Evolutionary conservation across 1,140 invertebrate genomes (phyloP), one percentile per base, ranked within the genome.

Genomic region (Pteromalus puparum): DNA sequence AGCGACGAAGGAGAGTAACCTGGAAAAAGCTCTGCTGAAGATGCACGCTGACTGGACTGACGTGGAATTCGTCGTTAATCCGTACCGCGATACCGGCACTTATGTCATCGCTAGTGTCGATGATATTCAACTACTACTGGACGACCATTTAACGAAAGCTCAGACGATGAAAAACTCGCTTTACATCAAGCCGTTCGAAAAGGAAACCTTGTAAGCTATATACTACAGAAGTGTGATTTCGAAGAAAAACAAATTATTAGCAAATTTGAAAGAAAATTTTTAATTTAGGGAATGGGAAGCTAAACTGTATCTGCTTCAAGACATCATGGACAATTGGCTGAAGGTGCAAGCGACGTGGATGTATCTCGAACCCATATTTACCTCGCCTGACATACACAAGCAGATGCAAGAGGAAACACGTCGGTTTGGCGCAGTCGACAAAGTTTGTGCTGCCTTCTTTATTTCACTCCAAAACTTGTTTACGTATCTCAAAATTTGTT

Each of bases 161-260:
- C 98, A 99, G 92, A 99, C 98, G 1, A 99, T 99, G 98, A 97
- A 98, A 92, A 98, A 98, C 89, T 99, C 98, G 15, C 97, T 98
- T 1, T 99, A 98, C 89, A 99, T 99, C 83, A 99, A 98, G 90
- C 98, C 98, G 1, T 99, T 99, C 91, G 97, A 97, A 91, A 95
- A 95, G 81, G 94, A 95, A 87, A 97, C 97, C 79, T 87, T 95
- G 96, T 97, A 92, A 94, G 95, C 24, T 67, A n/a, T n/a, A n/a
- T n/a, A 15, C 46, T 48, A 1, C 12, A 1, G 10, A 48, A 48
- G 46, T 12, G 65, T 3, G 65, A n/a, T 68, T 67, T 26, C 24
- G 24, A 68, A 7, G 12, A 26, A 26, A 7, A 26, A n/a, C 5
- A 70, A 28, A 70, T 7, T 7, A 65, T n/a, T 0, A 4, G 7